phyloP scores from a whole-genome alignment of 2,888 invertebrate species.

The Drosophila seclusa region DNA sequence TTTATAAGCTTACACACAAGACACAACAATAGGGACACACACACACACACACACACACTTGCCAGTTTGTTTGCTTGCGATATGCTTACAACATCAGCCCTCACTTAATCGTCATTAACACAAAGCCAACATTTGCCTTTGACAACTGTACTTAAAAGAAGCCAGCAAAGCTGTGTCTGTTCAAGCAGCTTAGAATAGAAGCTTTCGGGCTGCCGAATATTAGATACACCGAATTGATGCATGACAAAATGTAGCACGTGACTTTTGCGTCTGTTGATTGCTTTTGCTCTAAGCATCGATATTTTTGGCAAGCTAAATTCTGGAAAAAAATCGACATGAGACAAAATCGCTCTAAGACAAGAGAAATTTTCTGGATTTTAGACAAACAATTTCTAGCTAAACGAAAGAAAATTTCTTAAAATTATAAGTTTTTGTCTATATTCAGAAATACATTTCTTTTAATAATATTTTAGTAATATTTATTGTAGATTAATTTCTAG shows the following conservation, averaged over 20 bases:
- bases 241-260: background rate
- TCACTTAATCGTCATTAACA: constrained; percentile 30
- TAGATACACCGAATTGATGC: background rate
- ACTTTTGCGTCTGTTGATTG: background rate
- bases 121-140: constrained; percentile 18
- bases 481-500: no score
- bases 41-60: background rate
- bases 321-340: no score
- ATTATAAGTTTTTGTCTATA: background rate
- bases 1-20: constrained; percentile 8
- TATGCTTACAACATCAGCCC: constrained; percentile 18
- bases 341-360: background rate
- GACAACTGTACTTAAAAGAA: constrained; percentile 1
- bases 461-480: no score
- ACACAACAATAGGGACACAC: background rate
- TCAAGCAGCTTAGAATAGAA: background rate
- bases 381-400: background rate
- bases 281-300: background rate
- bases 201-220: background rate
- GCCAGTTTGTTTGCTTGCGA: constrained; percentile 6
- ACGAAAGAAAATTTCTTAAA: background rate
- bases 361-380: background rate
- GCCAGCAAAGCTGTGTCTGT: background rate
- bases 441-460: background rate
- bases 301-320: background rate